Evolutionary conservation across 2,797 vertebrate genomes (phyloP).

Genomic region (Cygnus olor): DNA sequence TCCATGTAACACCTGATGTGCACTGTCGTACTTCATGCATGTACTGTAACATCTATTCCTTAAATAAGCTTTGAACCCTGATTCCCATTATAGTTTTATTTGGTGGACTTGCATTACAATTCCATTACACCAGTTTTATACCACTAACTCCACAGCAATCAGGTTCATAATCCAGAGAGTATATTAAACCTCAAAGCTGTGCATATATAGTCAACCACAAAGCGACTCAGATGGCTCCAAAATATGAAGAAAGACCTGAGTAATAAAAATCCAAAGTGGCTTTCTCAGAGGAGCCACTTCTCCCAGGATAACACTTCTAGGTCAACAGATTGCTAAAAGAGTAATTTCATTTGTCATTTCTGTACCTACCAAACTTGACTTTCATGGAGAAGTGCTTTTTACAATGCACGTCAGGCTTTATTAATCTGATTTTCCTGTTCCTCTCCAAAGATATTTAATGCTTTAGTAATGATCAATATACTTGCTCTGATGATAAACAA

Average conservation of each 20-base stretch:
- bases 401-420: conserved; percentile 24
- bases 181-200: neutral
- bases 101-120: accelerated
- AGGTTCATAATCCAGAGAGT: neutral
- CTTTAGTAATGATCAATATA: conserved; percentile 69
- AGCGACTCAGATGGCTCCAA: neutral
- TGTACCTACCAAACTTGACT: neutral
- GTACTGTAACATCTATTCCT: neutral
- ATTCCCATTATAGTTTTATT: neutral
- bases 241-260: neutral
- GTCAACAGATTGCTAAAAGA: neutral
- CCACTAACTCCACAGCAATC: neutral
- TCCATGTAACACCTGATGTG: neutral
- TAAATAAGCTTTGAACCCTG: neutral
- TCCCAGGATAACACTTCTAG: neutral
- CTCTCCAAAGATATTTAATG: conserved; percentile 40
- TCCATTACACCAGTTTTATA: neutral
- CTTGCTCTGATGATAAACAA: conserved; percentile 71
- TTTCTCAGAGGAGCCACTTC: accelerated
- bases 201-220: neutral
- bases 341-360: neutral
- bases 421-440: conserved; percentile 60
- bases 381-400: neutral
- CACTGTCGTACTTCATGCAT: neutral
- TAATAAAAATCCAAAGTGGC: accelerated